Conservation (phyloP, 2,797 vertebrate species). For the Hippopotamyrus pictus region DNA sequence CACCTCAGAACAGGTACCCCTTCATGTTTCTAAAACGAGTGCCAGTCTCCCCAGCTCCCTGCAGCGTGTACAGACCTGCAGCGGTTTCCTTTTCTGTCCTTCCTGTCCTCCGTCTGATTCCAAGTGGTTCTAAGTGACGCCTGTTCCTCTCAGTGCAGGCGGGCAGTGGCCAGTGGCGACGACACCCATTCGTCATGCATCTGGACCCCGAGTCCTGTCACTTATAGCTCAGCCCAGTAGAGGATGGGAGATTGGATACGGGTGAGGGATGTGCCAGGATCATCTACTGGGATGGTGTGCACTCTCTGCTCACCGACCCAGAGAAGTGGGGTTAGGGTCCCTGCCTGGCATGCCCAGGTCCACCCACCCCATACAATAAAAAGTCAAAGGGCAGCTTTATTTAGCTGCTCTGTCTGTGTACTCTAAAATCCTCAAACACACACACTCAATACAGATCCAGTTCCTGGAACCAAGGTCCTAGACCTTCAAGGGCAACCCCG, state of each 20-base stretch:
- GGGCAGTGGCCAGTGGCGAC: conserved; percentile 52
- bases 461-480: background rate
- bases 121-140: conserved; percentile 41
- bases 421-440: background rate
- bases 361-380: background rate
- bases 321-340: background rate
- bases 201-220: conserved; percentile 40
- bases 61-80: background rate
- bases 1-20: background rate
- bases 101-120: background rate
- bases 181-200: conserved; percentile 54
- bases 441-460: background rate
- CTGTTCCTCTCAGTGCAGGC: conserved; percentile 47
- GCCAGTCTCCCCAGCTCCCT: background rate
- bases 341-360: background rate
- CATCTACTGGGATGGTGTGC: conserved; percentile 41
- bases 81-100: background rate
- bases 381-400: background rate
- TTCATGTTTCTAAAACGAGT: background rate
- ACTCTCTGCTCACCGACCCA: conserved; percentile 36
- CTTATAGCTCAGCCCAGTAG: conserved; percentile 51
- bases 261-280: conserved; percentile 57
- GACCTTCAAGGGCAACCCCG: background rate
- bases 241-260: conserved; percentile 60
- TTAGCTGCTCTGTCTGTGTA: background rate